Percentiles rank a stretch among this genome's conserved stretches.
These are phyloP conservation scores for Homalodisca vitripennis DNA, from an alignment of 1,140 invertebrate species.

Conservation along the genomic window DNA sequence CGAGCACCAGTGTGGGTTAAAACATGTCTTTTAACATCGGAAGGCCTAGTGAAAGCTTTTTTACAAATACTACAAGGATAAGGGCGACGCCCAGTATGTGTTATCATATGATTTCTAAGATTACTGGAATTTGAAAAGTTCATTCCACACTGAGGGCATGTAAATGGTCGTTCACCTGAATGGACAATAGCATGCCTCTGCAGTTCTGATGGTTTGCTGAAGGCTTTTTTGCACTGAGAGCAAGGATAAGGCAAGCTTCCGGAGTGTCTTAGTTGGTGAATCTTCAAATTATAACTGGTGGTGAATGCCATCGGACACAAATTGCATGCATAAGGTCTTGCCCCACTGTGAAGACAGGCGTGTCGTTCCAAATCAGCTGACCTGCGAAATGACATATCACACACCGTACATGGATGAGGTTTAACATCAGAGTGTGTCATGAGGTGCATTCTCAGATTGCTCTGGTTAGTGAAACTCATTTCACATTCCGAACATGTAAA, in stretches of 20 bases:
- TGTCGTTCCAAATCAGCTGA: constrained; percentile 69
- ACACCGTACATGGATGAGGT: constrained; percentile 51
- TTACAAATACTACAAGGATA: constrained; percentile 60
- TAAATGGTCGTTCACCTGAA: constrained; percentile 66
- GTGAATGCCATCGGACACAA: constrained; percentile 46
- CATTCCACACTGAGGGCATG: constrained; percentile 67
- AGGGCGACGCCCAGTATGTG: constrained; percentile 64
- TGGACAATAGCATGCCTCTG: constrained; percentile 40
- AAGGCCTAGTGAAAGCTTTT: constrained; percentile 61
- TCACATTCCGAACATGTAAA: constrained; percentile 41
- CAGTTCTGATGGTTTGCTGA: constrained; percentile 42
- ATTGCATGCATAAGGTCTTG: constrained; percentile 58
- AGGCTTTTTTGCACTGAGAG: constrained; percentile 55
- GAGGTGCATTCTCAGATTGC: constrained; percentile 41
- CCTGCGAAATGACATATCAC: constrained; percentile 44
- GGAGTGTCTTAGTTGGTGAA: constrained; percentile 52
- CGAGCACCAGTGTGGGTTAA: constrained; percentile 41
- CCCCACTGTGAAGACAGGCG: constrained; percentile 68
- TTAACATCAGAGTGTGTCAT: constrained; percentile 50
- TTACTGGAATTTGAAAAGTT: constrained; percentile 45
- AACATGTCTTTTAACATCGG: constrained; percentile 57
- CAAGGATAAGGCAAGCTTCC: constrained; percentile 57
- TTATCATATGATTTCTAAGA: constrained; percentile 60
- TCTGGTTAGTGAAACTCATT: constrained; percentile 40
- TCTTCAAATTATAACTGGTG: constrained; percentile 47